A percentile compares a stretch with the other conserved stretches of the same genome.
phyloP scores from a whole-genome alignment of 2,797 vertebrate genomes.

The Cryptoblepharus egeriae region DNA sequence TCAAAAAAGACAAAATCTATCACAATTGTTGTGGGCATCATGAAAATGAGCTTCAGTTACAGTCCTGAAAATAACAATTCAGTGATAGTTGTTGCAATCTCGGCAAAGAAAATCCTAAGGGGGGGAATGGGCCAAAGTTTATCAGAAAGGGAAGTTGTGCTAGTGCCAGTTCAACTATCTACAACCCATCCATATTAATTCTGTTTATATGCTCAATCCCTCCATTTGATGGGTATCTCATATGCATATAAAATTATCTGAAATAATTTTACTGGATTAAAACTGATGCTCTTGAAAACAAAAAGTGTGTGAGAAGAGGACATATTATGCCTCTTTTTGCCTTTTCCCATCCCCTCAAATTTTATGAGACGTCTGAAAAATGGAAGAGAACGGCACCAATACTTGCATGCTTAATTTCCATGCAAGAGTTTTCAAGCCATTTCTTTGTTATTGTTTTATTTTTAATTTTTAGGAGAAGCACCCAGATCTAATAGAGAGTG shows the following conservation, averaged over 20 bases:
- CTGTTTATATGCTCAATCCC: background rate
- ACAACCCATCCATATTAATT: background rate
- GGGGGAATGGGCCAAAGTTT: background rate
- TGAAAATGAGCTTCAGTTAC: too few species aligned
- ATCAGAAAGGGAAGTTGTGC: background rate
- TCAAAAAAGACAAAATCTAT: too few species aligned
- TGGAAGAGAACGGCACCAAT: background rate
- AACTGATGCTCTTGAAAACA: background rate
- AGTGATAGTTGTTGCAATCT: too few species aligned
- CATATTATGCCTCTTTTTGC: background rate
- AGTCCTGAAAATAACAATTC: too few species aligned
- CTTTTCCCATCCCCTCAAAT: background rate
- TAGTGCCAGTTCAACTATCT: background rate
- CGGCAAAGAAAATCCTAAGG: background rate
- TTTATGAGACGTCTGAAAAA: background rate
- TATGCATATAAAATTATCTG: background rate
- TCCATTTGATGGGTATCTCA: background rate
- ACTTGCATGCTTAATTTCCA: background rate
- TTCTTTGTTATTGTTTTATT: background rate
- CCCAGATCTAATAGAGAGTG: background rate
- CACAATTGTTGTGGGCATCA: too few species aligned
- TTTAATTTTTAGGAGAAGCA: background rate
- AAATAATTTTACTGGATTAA: background rate
- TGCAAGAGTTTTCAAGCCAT: background rate
- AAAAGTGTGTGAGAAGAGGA: background rate